Evolutionary conservation across 2,888 invertebrate species (phyloP), one percentile per base, ranked within the genome.

Genomic region (Nasonia oneida): DNA sequence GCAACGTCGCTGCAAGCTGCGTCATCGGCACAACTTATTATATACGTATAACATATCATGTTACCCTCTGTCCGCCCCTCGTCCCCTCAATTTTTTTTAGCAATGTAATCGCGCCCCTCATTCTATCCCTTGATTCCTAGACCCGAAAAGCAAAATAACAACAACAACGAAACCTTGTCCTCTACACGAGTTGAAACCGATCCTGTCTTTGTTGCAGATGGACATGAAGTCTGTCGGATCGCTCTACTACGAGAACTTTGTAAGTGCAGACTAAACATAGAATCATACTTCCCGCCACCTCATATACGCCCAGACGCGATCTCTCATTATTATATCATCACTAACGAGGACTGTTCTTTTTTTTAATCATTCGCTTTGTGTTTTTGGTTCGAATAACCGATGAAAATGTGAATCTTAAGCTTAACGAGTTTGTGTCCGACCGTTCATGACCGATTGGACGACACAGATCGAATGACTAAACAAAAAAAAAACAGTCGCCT

Each of bases 211-310:
- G 94, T 97, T 97, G 95, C 97, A 98, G 97, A 97, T 98, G 97
- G 97, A 98, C 96, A 97, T 97, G 96, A 98, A 98, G 96, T 97
- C 97, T 95, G 97, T 97, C 96, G 97, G 97, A 95, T 97, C 97
- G 94, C 97, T 97, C 97, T 97, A 98, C 96, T 98, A 98, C 95
- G 97, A 98, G 95, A 97, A 97, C 95, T 97, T 97, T 96, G 97
- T 97, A 97, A 97, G 97, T 97, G 96, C 95, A 91, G 91, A 90
- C 50, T 39, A 87, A 87, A 81, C 79, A 84, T 87, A 85, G 85
- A 85, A 83, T 83, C 77, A 85, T 85, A 83, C 50, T 78, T 78
- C 67, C 78, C 42, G 71, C 39, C 83, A 83, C 23, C 29, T 77
- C 83, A 75, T 77, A 71, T 64, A 75, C 42, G 78, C 70, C 67